Evolutionary conservation across 2,797 vertebrate species (phyloP), one percentile per base, ranked within the genome.

Genomic region (Periophthalmus magnuspinnatus): DNA sequence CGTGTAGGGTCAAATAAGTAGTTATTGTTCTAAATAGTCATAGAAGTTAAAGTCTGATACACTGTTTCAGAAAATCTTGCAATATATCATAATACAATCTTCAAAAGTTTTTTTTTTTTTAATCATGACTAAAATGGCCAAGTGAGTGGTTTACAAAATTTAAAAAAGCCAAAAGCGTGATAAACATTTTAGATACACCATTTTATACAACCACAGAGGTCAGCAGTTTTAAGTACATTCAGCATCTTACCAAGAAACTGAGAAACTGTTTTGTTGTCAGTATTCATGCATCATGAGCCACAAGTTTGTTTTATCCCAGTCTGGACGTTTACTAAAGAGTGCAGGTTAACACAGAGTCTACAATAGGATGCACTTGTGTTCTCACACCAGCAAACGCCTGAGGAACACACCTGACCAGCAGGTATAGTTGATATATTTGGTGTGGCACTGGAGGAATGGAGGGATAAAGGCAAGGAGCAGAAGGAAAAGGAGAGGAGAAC

Each of bases 381-480:
- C 67, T 76, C 75, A 86, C 80, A 74, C 65, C 66, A 56, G 67
- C 59, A 67, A 65, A 83, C 59, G 71, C 71, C 54, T 67, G 81
- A 78, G 78, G 83, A 80, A 85, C 70, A 88, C 74, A 91, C 83
- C 90, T 90, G 87, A 82, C 73, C 70, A 72, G 81, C 74, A 78
- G 80, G 78, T 78, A 81, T 79, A 70, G 82, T 71, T 81, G 80
- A 87, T 79, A 88, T 54, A 85, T 81, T 71, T 79, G 84, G 88
- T 87, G 89, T 81, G 86, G 85, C 75, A 88, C 77, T 89, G 84
- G 80, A 85, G 69, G 78, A 78, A 89, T 88, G 85, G 81, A 90
- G 75, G 81, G 85, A 87, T 75, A 88, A 70, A 76, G 80, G 75
- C 67, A 87, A 77, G 87, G 82, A 89, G 84, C 77, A 87, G 86